Base-by-base conservation (phyloP, 2,888 invertebrate genomes). In the Sarcophaga caerulescens region DNA sequence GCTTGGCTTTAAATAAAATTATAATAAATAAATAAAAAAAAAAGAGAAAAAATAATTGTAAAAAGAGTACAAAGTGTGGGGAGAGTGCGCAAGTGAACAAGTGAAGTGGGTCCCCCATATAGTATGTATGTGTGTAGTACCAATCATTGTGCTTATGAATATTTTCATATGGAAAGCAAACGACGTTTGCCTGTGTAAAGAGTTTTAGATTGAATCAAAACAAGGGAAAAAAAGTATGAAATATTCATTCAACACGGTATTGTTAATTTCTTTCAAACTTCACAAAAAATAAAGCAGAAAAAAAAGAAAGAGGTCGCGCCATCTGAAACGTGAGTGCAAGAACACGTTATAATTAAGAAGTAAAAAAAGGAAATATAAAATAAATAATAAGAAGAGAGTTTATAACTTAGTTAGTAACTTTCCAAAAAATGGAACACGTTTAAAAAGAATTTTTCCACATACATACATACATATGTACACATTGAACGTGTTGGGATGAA, bases 401-500 rank as follows among this genome's bases (percentile, higher is more conserved):
- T 10, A 52, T 14, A 17, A 52, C 17, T 52, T 17, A 52, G 17
- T 52, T 35, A 62, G 12, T 74, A 62, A 77, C 76, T 84, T 85
- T 85, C 71, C 59, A 84, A 73, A 65, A 81, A 74, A 70, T 77
- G 75, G 71, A 66, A 73, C 73, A 80, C 4, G 23, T 57, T 68
- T 71, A 63, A 76, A 76, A 63, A 83, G 76, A 76, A 85, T 70
- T 52, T 82, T 78, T 62, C 47, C 52, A 52, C 17, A 52, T 52
- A 52, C 14, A 47, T 14, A 47, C 4, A 12, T 47, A 4, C 4
- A 14, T 14, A 47, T 14, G 14, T 57, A 21, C 45, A 52, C 45
- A n/a, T 45, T 21, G 44, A 81, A 77, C 77, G 74, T 78, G 84
- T 81, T 81, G 70, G 78, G 74, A 78, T 70, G 78, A 86, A 86